phyloP scores from a whole-genome alignment of 2,797 vertebrate genomes.

The Synanceia verrucosa region DNA sequence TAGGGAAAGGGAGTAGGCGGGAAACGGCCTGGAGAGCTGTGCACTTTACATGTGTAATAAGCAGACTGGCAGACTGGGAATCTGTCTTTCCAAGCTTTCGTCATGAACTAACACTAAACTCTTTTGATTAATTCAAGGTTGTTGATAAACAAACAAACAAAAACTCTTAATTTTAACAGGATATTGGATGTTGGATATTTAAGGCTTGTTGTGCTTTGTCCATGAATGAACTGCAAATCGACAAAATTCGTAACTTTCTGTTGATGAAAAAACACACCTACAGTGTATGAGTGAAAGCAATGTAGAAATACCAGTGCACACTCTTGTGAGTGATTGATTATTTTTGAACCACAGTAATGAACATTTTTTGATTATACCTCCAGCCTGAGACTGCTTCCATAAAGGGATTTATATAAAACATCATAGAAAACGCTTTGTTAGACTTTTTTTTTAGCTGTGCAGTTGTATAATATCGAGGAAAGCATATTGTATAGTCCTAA shows the following conservation, averaged over 20 bases:
- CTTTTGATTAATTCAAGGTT: constrained; percentile 9
- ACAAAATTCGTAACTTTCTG: neutral
- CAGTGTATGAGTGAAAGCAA: neutral
- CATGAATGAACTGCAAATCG: neutral
- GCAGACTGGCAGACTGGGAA: constrained; percentile 43
- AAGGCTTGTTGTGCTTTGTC: neutral
- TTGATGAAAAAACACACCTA: neutral
- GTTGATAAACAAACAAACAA: neutral
- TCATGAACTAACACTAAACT: constrained; percentile 24
- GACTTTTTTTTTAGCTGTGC: neutral
- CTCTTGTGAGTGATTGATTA: too few species aligned
- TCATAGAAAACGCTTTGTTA: neutral
- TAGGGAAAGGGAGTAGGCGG: constrained; percentile 32
- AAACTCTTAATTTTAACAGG: neutral
- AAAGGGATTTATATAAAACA: constrained; percentile 7
- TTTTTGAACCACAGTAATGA: neutral
- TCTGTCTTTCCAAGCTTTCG: constrained; percentile 14
- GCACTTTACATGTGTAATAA: constrained; percentile 48
- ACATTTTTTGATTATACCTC: constrained; percentile 10
- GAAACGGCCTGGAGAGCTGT: constrained; percentile 37
- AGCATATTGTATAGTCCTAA: neutral
- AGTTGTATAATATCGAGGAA: neutral
- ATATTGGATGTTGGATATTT: neutral
- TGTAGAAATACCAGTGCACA: too few species aligned
- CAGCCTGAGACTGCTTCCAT: neutral